Base-by-base conservation (phyloP, 2,113 vertebrate genomes). In the Mesembrinibis cayennensis region DNA sequence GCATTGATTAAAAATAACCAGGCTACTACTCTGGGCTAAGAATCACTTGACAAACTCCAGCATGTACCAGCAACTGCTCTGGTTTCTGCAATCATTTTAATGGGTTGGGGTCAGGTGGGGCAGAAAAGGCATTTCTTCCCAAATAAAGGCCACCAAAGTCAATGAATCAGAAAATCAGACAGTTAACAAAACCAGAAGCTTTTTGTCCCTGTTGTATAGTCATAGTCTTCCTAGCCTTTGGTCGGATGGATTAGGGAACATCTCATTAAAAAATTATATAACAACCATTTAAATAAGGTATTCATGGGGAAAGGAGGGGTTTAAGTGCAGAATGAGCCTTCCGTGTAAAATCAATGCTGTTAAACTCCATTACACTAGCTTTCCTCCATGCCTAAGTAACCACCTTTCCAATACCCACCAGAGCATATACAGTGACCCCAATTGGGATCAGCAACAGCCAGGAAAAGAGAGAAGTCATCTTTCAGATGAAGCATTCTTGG, bases 1-100 rank as follows among this genome's bases (percentile, higher is more conserved):
- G 81, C 96, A 82, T 86, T 94, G 96, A 97, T 98, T 97, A 98
- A 97, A 98, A 98, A 98, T 92, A 97, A 91, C 45, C 26, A 93
- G 92, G 86, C 87, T 93, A 95, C 89, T 40, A 34, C 91, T 92
- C 82, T 49, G 73, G 38, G 42, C 45, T 96, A 55, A 94, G 91
- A 95, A 85, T 93, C 91, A 93, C 38, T 95, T 85, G 86, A 87
- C 74, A 86, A 96, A 95, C 90, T 98, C 97, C 96, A 98, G 95
- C 90, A 38, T 27, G 34, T 91, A 96, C 96, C 95, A 95, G 89
- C 94, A 96, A 93, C 97, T 82, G 65, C 88, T 96, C 81, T 4
- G 80, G 55, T 71, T 94, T 96, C 88, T 95, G 82, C 88, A 96
- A 96, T 88, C 80, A 56, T 93, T 98, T 95, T 95, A 95, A 97